Evolutionary conservation across 2,113 vertebrate species (phyloP).

Genomic region (Nicator chloris): DNA sequence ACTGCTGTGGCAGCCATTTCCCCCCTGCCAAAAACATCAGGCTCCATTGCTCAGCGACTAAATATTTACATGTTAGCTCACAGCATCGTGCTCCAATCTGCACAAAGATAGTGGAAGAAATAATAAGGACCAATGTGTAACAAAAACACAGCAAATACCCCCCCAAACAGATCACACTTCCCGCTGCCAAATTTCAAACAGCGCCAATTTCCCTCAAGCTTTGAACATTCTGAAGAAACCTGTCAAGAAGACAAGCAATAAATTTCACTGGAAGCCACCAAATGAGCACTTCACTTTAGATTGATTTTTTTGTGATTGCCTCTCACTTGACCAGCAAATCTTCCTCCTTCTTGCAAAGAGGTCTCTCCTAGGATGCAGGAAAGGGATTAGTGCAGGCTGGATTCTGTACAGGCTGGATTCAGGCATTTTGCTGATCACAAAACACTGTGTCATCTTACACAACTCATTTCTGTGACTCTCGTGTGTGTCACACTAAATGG

Average conservation of each 20-base stretch:
- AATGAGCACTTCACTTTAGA: not conserved
- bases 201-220: not conserved
- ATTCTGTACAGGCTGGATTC: not conserved
- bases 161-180: not conserved
- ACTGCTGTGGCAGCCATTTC: not conserved
- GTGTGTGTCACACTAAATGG: rapidly evolving
- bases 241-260: not conserved
- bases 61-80: not conserved
- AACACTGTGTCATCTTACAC: not conserved
- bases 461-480: not conserved
- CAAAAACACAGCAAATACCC: not conserved
- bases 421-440: not conserved
- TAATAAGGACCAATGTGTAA: not conserved
- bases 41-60: not conserved
- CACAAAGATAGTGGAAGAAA: not conserved
- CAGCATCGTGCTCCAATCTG: not conserved
- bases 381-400: not conserved
- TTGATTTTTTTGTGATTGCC: not conserved
- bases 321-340: not conserved
- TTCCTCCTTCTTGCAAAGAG: not conserved
- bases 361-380: not conserved
- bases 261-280: not conserved
- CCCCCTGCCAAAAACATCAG: not conserved
- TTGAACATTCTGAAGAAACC: not conserved
- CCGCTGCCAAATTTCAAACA: not conserved